Conservation (phyloP, 2,797 vertebrate species). For the Scolopax rusticola region DNA sequence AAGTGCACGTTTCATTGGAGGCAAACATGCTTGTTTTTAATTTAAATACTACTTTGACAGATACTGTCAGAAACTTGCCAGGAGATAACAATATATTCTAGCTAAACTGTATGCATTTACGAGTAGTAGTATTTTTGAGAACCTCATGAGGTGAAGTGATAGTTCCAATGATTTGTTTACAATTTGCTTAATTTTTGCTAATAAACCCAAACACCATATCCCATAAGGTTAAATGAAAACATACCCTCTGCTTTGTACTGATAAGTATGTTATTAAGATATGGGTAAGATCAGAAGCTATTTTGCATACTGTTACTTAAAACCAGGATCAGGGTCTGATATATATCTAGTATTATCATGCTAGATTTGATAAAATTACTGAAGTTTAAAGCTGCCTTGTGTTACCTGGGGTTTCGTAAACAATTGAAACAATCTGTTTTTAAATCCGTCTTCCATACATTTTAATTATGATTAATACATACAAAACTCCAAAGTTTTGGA, state of each 20-base stretch:
- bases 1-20: neutral
- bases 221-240: neutral
- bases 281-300: neutral
- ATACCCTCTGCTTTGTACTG: neutral
- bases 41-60: slow-evolving; percentile 16
- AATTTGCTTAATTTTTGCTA: neutral
- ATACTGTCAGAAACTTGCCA: neutral
- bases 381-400: neutral
- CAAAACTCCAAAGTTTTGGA: neutral
- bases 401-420: neutral
- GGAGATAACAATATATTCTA: neutral
- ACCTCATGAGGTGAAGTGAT: neutral
- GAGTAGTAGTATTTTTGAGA: neutral
- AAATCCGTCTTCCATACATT: neutral
- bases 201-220: neutral
- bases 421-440: neutral
- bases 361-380: neutral
- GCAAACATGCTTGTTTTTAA: neutral
- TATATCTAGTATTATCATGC: neutral
- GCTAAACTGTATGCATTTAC: neutral
- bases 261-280: neutral
- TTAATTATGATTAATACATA: neutral
- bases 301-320: neutral
- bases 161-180: neutral
- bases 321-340: neutral